Conservation (phyloP, 2,888 invertebrate species). For the Lingula anatina region DNA sequence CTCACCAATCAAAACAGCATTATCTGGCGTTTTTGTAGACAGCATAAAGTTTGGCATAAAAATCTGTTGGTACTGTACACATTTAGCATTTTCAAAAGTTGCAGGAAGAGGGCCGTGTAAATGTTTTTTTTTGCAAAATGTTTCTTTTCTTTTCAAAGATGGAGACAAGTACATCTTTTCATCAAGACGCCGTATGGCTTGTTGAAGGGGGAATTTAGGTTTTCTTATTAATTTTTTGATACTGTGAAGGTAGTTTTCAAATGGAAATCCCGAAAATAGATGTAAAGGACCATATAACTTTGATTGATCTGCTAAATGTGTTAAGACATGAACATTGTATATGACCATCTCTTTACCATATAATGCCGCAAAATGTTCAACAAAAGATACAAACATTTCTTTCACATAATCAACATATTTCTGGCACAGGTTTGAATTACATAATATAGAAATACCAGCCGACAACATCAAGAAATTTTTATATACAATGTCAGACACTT, state of each 20-base stretch:
- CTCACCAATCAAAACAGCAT: not conserved
- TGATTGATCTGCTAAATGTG: not conserved
- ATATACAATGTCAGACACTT: slow-evolving; percentile 11
- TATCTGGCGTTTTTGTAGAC: not conserved
- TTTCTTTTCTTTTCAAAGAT: not conserved
- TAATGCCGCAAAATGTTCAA: slow-evolving; percentile 8
- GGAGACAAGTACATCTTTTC: not conserved
- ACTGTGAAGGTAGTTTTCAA: not conserved
- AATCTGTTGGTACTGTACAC: not conserved
- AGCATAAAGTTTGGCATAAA: not conserved
- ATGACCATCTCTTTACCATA: slow-evolving; percentile 10
- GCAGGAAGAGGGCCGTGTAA: not conserved
- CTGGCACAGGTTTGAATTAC: slow-evolving; percentile 5
- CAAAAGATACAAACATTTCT: slow-evolving; percentile 14
- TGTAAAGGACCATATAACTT: not conserved
- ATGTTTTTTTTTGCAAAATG: not conserved
- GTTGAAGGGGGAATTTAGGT: not conserved
- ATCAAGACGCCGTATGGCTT: not conserved
- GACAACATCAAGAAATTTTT: slow-evolving; percentile 20
- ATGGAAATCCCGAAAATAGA: not conserved
- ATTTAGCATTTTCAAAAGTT: not conserved
- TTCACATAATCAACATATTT: slow-evolving; percentile 10
- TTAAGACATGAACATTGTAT: slow-evolving; percentile 3
- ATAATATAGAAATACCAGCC: slow-evolving; percentile 17
- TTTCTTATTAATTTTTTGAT: not conserved